Evolutionary conservation across 2,888 invertebrate genomes (phyloP).

Genomic region (Ochropleura plecta): DNA sequence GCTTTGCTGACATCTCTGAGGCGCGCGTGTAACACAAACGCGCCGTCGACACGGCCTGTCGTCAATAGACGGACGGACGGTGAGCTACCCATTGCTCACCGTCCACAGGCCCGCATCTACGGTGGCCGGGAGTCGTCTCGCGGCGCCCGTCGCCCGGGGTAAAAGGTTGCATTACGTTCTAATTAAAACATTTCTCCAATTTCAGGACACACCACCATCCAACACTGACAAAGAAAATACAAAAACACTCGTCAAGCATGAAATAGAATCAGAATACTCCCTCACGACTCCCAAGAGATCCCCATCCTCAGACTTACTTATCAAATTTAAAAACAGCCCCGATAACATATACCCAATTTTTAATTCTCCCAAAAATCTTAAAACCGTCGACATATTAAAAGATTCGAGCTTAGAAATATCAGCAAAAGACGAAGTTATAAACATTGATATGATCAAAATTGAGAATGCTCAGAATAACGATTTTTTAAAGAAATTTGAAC

Average conservation of each 20-base stretch:
- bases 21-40: no score
- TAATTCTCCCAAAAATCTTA: conserved; percentile 74
- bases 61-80: no score
- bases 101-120: no score
- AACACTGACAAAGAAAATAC: conserved; percentile 10
- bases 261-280: background rate
- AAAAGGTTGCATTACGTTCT: background rate
- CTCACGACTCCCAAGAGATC: conserved; percentile 23
- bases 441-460: conserved; percentile 75
- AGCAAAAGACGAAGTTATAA: conserved; percentile 72
- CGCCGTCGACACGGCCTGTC: no score
- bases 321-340: conserved; percentile 21
- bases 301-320: rapidly evolving
- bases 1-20: no score
- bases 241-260: background rate
- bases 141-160: no score
- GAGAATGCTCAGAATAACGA: conserved; percentile 41
- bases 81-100: no score
- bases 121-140: no score
- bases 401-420: conserved; percentile 82
- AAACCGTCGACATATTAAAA: conserved; percentile 75
- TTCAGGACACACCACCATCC: conserved; percentile 32
- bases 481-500: conserved; percentile 41
- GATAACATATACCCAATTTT: conserved; percentile 64
- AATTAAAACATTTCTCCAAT: background rate